Evolutionary conservation across 2,113 vertebrate species (phyloP).

Genomic region (Galemys pyrenaicus): DNA sequence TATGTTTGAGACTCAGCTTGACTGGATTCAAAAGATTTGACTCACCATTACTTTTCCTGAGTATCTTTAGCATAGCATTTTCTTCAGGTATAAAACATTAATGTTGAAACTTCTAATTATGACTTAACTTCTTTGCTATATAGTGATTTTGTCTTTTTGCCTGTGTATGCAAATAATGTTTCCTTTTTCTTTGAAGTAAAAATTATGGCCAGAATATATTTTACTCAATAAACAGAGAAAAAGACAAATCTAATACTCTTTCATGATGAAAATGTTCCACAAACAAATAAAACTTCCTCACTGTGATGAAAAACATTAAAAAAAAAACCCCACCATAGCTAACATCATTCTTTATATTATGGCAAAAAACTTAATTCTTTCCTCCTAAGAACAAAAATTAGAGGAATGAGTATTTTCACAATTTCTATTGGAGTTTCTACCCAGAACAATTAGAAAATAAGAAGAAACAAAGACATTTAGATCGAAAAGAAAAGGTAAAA

Average conservation of each 20-base stretch:
- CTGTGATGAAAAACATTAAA: not conserved
- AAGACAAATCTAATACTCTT: not conserved
- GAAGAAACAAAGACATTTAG: not conserved
- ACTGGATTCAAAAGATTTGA: not conserved
- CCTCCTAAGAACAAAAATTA: not conserved
- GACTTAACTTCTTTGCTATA: not conserved
- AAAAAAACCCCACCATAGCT: not conserved
- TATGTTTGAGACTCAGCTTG: not conserved
- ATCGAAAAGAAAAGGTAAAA: not conserved
- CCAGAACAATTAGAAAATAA: not conserved
- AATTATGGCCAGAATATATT: not conserved
- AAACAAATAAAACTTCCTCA: not conserved
- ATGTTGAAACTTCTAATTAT: not conserved
- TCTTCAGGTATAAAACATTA: not conserved
- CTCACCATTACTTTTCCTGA: not conserved
- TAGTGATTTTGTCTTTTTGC: not conserved
- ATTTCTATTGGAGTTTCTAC: not conserved
- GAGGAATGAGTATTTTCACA: not conserved
- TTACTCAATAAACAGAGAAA: not conserved
- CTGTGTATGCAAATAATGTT: not conserved
- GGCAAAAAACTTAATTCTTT: not conserved
- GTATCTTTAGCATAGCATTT: not conserved
- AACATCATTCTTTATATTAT: not conserved
- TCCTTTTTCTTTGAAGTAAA: not conserved
- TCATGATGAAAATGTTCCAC: not conserved